Evolutionary conservation across 2,113 vertebrate species (phyloP).

Genomic region (Ginglymostoma cirratum): DNA sequence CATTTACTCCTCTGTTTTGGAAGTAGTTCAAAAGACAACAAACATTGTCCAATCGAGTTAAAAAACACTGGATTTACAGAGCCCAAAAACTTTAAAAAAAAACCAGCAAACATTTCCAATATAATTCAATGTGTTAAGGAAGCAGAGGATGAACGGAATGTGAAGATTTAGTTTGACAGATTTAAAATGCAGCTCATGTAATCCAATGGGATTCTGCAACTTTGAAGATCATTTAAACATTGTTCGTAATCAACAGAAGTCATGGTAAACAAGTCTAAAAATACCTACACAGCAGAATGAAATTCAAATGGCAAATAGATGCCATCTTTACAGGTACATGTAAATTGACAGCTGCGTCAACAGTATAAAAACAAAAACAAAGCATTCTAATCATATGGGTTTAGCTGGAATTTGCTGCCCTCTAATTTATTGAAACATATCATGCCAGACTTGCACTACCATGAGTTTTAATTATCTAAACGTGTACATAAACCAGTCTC

Average conservation of each 20-base stretch:
- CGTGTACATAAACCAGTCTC: slow-evolving; percentile 69
- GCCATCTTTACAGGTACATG: slow-evolving; percentile 36
- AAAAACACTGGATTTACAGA: slow-evolving; percentile 13
- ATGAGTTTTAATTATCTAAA: slow-evolving; percentile 26
- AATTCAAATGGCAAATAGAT: slow-evolving; percentile 31
- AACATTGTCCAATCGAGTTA: neutral
- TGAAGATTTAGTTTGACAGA: slow-evolving; percentile 42
- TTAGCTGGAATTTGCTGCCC: slow-evolving; percentile 20
- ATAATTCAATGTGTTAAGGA: neutral
- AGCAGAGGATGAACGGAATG: slow-evolving; percentile 22
- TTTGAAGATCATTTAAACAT: slow-evolving; percentile 55
- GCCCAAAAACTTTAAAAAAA: neutral
- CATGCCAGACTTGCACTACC: slow-evolving; percentile 37
- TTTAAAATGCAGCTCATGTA: slow-evolving; percentile 98
- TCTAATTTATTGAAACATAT: slow-evolving; percentile 36
- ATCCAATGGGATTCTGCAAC: slow-evolving; percentile 90
- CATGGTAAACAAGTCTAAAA: slow-evolving; percentile 36
- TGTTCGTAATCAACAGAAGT: slow-evolving; percentile 29
- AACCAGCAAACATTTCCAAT: neutral
- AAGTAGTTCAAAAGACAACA: neutral
- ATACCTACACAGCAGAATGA: slow-evolving; percentile 36
- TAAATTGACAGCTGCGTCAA: slow-evolving; percentile 31
- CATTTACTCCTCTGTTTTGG: neutral
- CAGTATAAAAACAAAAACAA: slow-evolving; percentile 36
- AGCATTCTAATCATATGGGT: slow-evolving; percentile 33